These are phyloP conservation scores for Rhinella marina DNA, from an alignment of 2,797 vertebrate genomes.

Conservation along the genomic window DNA sequence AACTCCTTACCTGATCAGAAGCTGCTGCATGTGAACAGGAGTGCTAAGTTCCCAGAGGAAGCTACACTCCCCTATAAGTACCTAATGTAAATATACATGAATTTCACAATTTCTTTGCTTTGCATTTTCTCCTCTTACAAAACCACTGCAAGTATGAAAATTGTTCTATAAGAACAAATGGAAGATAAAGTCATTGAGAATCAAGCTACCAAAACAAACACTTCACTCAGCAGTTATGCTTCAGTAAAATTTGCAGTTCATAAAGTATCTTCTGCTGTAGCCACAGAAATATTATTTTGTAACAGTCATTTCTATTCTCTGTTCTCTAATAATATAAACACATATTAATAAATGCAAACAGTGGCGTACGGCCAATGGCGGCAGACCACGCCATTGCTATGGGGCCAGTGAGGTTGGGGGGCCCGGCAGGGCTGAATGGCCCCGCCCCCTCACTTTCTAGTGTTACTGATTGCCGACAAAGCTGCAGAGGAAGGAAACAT, in stretches of 20 bases:
- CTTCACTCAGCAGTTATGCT: constrained; percentile 54
- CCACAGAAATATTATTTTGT: background rate
- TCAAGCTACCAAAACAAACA: constrained; percentile 37
- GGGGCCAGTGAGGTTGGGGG: no score
- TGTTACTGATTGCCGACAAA: no score
- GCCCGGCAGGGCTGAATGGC: no score
- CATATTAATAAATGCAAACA: background rate
- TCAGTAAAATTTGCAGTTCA: constrained; percentile 47
- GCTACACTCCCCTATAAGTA: no score
- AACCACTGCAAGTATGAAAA: constrained; percentile 33
- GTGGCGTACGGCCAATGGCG: no score
- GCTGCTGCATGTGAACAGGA: no score
- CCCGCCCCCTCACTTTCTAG: no score
- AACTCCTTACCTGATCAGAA: no score
- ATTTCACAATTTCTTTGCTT: background rate
- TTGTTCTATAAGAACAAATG: constrained; percentile 49
- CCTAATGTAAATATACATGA: background rate
- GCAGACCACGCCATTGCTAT: no score
- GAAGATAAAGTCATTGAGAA: constrained; percentile 44
- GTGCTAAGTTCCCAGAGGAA: no score
- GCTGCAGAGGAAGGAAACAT: no score
- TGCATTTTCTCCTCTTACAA: background rate
- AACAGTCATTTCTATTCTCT: constrained; percentile 22
- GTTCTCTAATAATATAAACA: constrained; percentile 20
- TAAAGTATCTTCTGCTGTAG: constrained; percentile 34